These are phyloP conservation scores for Narcine bancroftii DNA, from an alignment of 2,113 vertebrate species.

Conservation along the genomic window DNA sequence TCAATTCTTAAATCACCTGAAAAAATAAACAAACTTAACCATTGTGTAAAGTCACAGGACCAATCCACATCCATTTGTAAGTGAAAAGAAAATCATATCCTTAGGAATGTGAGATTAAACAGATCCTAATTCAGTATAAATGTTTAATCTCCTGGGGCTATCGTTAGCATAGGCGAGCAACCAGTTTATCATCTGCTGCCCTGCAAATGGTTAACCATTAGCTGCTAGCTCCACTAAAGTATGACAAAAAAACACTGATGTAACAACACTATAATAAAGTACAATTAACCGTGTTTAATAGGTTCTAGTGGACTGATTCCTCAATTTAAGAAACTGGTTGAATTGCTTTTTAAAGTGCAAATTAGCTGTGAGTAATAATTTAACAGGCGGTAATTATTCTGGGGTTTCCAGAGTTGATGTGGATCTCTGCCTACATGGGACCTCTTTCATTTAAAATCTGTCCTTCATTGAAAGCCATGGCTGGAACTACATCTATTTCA, in stretches of 20 bases:
- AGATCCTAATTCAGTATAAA: too few species aligned
- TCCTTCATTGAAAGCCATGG: neutral
- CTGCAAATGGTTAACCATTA: neutral
- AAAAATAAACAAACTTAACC: neutral
- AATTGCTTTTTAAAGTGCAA: constrained; percentile 29
- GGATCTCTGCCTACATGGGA: neutral
- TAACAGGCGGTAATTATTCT: constrained; percentile 3
- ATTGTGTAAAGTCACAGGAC: neutral
- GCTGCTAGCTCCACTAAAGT: neutral
- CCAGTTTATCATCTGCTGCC: too few species aligned
- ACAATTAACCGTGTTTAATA: constrained; percentile 18
- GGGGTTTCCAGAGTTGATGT: neutral
- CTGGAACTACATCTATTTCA: constrained; percentile 13
- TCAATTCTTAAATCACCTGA: neutral
- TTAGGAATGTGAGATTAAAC: neutral
- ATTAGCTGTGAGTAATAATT: constrained; percentile 7
- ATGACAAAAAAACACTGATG: neutral
- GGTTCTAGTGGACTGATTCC: neutral
- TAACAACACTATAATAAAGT: neutral
- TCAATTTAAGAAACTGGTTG: neutral
- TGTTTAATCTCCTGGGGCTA: too few species aligned
- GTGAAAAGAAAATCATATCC: neutral
- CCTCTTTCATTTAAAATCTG: neutral
- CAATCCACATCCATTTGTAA: neutral
- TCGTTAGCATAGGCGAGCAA: too few species aligned